These are phyloP conservation scores for Scortum barcoo DNA, from an alignment of 2,113 vertebrate species.

Conservation along the genomic window DNA sequence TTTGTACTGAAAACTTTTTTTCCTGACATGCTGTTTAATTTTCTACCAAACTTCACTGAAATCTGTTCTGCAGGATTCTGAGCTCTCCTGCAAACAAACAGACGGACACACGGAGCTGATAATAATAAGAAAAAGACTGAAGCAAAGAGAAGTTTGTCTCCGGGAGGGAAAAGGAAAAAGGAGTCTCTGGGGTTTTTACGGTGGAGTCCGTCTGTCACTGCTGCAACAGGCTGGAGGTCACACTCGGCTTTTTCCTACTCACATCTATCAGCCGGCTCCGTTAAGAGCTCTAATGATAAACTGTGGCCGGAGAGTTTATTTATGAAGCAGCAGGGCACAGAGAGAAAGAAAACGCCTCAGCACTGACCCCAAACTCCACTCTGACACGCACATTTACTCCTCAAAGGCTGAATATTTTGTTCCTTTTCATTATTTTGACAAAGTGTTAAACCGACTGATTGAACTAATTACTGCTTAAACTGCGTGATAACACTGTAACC, in stretches of 20 bases:
- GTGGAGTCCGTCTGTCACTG: slow-evolving; percentile 26
- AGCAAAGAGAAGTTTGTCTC: background rate
- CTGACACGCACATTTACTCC: background rate
- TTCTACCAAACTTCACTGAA: background rate
- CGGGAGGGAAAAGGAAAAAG: background rate
- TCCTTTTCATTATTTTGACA: slow-evolving; percentile 19
- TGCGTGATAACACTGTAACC: background rate
- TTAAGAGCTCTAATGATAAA: slow-evolving; percentile 45
- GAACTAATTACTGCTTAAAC: background rate
- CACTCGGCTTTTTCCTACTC: slow-evolving; percentile 11
- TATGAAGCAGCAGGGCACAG: slow-evolving; percentile 31
- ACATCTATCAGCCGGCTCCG: slow-evolving; percentile 31
- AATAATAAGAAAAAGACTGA: background rate
- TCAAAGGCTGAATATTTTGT: background rate
- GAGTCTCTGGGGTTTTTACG: slow-evolving; percentile 2
- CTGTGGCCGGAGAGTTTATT: slow-evolving; percentile 49
- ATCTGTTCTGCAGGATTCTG: background rate
- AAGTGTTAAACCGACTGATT: background rate
- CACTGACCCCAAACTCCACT: slow-evolving; percentile 2
- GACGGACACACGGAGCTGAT: too few species aligned
- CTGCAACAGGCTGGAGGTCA: slow-evolving; percentile 29
- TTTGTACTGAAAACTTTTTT: too few species aligned
- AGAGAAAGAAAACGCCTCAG: background rate
- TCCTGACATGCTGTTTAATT: background rate
- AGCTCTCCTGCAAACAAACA: background rate